Evolutionary conservation across 2,113 vertebrate species (phyloP), one percentile per base, ranked within the genome.

Genomic region (Campylomormyrus numenius): DNA sequence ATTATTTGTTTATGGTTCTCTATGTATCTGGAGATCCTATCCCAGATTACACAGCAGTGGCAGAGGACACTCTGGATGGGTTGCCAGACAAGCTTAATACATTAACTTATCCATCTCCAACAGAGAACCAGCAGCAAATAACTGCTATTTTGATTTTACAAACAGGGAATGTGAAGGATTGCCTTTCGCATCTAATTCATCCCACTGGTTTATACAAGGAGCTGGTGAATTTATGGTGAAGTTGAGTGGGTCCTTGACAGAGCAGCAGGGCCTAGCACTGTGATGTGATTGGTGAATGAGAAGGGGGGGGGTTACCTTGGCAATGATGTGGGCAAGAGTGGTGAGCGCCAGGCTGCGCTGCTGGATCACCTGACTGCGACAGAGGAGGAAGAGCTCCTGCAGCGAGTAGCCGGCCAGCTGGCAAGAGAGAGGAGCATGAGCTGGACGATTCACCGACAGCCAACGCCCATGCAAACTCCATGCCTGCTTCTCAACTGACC

Each of bases 361-460:
- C 77, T 98, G 98, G 92, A 94, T 97, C 90, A 99, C 89, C 92
- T 98, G 97, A 96, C 98, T 99, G 45, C 98, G 98, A 70, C 97
- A 97, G 92, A 99, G 95, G 91, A 98, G 96, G 94, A 99, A 99
- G 89, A 99, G 97, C 91, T 99, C 98, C 95, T 99, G 98, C 80
- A 99, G 95, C 80, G 98, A 98, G 92, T 99, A 99, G 89, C 98
- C 98, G 90, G 98, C 98, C 91, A 97, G 96, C 98, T 99, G 92
- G 24, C 89, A 58, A 48, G 89, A 21, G 80, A 53, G 48, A 10
- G 88, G 85, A 86, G 62, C 17, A 13, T 53, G 27, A 19, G 31
- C 42, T 15, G 74, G 74, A 19, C 15, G 74, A 3, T 1, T 42
- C 74, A 5, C 1, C 10, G 62, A 13, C 3, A 27, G n/a, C 62